phyloP scores from a whole-genome alignment of 2,113 vertebrate genomes.

The Ochotona princeps region DNA sequence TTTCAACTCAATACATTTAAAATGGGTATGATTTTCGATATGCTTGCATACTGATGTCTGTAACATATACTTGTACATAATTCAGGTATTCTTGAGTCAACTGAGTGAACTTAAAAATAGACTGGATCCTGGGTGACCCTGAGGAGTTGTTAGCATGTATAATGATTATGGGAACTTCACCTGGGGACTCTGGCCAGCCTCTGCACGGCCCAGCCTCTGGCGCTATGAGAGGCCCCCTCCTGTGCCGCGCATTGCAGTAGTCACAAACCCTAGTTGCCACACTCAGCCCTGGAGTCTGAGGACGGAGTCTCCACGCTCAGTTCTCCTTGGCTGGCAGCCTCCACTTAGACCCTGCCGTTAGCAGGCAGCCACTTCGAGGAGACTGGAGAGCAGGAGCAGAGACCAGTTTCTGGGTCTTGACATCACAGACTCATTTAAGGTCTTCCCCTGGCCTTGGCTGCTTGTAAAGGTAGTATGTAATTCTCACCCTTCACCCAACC shows the following conservation, averaged over 20 bases:
- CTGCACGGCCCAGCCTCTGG: not conserved
- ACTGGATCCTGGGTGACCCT: not conserved
- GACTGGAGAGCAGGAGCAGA: not conserved
- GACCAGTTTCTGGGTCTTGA: not conserved
- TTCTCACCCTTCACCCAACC: not conserved
- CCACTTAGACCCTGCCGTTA: not conserved
- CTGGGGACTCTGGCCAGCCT: no score
- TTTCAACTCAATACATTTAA: slow-evolving; percentile 24
- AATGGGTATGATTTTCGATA: not conserved
- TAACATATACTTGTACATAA: not conserved
- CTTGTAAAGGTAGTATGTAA: not conserved
- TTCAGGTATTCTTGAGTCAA: not conserved
- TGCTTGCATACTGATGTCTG: not conserved
- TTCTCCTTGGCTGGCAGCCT: not conserved
- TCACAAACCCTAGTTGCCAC: not conserved
- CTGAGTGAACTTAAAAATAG: slow-evolving; percentile 1
- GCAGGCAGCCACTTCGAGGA: not conserved
- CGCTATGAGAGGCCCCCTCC: not conserved
- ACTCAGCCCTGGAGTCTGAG: not conserved
- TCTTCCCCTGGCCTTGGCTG: not conserved
- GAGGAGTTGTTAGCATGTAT: slow-evolving; percentile 1
- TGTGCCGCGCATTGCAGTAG: no score
- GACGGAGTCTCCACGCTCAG: no score
- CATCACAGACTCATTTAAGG: not conserved
- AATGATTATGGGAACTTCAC: no score